Evolutionary conservation across 2,888 invertebrate genomes (phyloP).

Genomic region (Acrocyrtus sp.): DNA sequence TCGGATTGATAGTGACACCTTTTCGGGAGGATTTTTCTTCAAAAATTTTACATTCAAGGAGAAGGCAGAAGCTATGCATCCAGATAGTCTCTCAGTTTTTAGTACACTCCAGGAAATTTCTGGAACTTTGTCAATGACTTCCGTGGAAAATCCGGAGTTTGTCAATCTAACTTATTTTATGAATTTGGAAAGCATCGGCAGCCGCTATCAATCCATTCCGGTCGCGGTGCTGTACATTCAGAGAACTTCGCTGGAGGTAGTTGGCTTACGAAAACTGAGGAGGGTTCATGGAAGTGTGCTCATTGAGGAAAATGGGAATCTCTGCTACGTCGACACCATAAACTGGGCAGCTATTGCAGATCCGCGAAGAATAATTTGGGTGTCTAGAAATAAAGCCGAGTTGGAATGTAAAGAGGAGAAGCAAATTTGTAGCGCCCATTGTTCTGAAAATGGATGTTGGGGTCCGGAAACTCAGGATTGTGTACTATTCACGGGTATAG

Average conservation of each 20-base stretch:
- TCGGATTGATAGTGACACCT: conserved; percentile 87
- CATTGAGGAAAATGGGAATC: conserved; percentile 85
- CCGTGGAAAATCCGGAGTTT: no score
- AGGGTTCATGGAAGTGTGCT: conserved; percentile 88
- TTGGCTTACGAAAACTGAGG: conserved; percentile 84
- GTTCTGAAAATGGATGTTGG: conserved; percentile 94
- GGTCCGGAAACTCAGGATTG: conserved; percentile 90
- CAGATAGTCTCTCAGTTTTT: conserved; percentile 86
- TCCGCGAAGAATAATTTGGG: conserved; percentile 77
- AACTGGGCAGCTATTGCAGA: conserved; percentile 85
- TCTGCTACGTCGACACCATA: conserved; percentile 88
- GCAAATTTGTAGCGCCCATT: conserved; percentile 86
- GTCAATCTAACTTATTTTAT: no score
- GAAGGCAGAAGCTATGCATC: conserved; percentile 83
- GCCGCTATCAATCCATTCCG: conserved; percentile 84
- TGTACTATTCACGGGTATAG: no score
- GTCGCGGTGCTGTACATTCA: no score
- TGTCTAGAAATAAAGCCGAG: conserved; percentile 79
- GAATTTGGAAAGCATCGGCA: conserved; percentile 93
- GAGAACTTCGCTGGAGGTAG: no score
- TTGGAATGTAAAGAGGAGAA: conserved; percentile 79
- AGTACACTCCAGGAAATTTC: conserved; percentile 89
- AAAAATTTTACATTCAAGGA: conserved; percentile 83
- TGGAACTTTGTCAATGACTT: no score
- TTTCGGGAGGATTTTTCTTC: conserved; percentile 87